Evolutionary conservation across 1,140 invertebrate genomes (phyloP), one percentile per base, ranked within the genome.

Genomic region (Cyphomyrmex costatus): DNA sequence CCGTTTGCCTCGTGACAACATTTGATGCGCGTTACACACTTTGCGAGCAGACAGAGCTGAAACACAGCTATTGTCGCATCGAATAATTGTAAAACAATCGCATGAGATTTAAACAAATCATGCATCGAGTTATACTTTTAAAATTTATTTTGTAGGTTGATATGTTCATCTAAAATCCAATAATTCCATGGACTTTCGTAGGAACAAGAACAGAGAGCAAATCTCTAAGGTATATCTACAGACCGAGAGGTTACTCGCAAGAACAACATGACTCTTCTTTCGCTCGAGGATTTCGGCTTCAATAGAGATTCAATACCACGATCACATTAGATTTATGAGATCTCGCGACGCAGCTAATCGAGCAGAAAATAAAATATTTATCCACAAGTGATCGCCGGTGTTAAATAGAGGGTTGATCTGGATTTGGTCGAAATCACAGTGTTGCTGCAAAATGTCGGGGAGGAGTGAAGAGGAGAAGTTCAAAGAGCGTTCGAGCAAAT

Each of bases 401-500:
- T 80, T 68, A 70, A 80, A 80, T 53, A 51, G 36, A 36, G 33
- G 33, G 33, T 30, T 63, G 58, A 16, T 76, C 16, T n/a, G 14
- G 51, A 76, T 58, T 19, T 56, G 33, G 14, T 76, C 73, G 14
- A 3, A 76, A 21, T 33, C 51, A 51, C 30, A 36, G 27, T 12
- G 6, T 53, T 61, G 42, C 63, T 19, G 24, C 7, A 27, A 30
- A 27, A 30, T 19, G 46, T 3, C 16, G 12, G 5, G 51, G 4
- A 1, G 1, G 7, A 27, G 6, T 2, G 7, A 3, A 27, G 7
- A 16, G 27, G 27, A 16, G n/a, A 30, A 51, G 58, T 80, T 87
- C 58, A 85, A 90, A 90, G 73, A 85, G 82, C 76, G 61, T 8
- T 27, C 61, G 46, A 53, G 77, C 77, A 80, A 90, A 91, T 92